Evolutionary conservation across 2,113 vertebrate species (phyloP), one percentile per base, ranked within the genome.

Genomic region (Corythornis vintsioides): DNA sequence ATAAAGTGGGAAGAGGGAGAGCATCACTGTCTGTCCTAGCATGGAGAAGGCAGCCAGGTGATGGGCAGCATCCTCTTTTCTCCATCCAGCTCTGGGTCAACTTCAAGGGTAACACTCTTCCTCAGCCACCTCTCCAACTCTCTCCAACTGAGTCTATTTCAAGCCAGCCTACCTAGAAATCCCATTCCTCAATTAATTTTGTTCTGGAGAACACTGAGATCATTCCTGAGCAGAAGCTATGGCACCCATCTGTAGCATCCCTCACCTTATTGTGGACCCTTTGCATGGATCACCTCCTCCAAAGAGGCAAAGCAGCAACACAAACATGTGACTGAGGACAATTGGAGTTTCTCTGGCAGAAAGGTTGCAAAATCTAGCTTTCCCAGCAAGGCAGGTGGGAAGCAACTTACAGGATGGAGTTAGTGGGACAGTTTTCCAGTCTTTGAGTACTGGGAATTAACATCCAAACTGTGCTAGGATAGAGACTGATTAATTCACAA

Each of bases 281-380:
- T 82, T 0, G 0, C 65, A 18, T 8, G 48, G 43, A 38, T 20
- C 26, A 33, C 35, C 28, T 73, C 47, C 50, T 83, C 75, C 75
- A 70, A 2, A 0, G 1, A 89, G 71, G 45, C 48, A 74, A 59
- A 74, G 52, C 28, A 71, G 61, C 15, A 45, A n/a, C 11, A 10
- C 25, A 40, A 64, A 47, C 0, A 0, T 5, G 6, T 1, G 4
- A 9, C 3, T 9, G 56, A 60, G n/a, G n/a, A 70, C 21, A 53
- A 38, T 31, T 6, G 31, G 38, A 73, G 25, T 13, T 88, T 31
- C 50, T 73, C 3, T 28, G 65, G 83, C 78, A 86, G 31, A 60
- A 80, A 43, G 13, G 10, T 3, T 92, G 28, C 42, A 90, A 72
- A 86, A 48, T 33, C 43, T 64, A 87, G 8, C 35, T 72, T 90